Evolutionary conservation across 2,888 invertebrate genomes (phyloP), one percentile per base, ranked within the genome.

Genomic region (Tholera decimalis): DNA sequence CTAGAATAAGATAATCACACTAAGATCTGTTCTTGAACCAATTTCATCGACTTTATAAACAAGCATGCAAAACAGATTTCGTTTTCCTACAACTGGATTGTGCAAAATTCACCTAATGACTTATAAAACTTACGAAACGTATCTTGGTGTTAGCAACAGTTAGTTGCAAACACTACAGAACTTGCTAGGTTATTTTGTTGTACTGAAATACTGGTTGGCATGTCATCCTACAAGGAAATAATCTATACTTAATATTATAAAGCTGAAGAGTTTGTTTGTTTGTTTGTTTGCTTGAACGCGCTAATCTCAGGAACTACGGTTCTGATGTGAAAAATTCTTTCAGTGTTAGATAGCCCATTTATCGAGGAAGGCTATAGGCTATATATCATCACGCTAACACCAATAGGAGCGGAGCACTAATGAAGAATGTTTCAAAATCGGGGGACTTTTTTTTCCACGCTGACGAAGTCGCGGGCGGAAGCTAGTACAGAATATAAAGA

Each of bases 51-150:
- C 51, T 41, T 51, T 18, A 53, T 41, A 47, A 60, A 56, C 39
- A 35, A 68, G 54, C 41, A 77, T 80, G 69, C 65, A 77, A 82
- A 77, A 49, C 24, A 65, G 56, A 73, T 82, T 73, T 75, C 61
- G 44, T 62, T 70, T 67, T 67, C 54, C 56, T 62, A 33, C 20
- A 39, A 28, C 20, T 28, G 30, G 7, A 51, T 80, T 78, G 67
- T 69, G 82, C 67, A 82, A 83, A 82, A 66, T 61, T 64, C 56
- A 69, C 67, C 59, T 65, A 78, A 76, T 73, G 63, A 70, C 72
- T 65, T 64, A 51, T 55, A 73, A 57, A 63, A 55, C 68, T 81
- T 81, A 46, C 76, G 55, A 77, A 77, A 83, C 47, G 41, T 44
- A 82, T 77, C 71, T 77, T 37, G 13, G 49, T 35, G 60, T 62